Percentiles rank a stretch among this genome's conserved stretches.
Evolutionary conservation across 2,797 vertebrate genomes (phyloP).

Genomic region (Hipposideros larvatus): DNA sequence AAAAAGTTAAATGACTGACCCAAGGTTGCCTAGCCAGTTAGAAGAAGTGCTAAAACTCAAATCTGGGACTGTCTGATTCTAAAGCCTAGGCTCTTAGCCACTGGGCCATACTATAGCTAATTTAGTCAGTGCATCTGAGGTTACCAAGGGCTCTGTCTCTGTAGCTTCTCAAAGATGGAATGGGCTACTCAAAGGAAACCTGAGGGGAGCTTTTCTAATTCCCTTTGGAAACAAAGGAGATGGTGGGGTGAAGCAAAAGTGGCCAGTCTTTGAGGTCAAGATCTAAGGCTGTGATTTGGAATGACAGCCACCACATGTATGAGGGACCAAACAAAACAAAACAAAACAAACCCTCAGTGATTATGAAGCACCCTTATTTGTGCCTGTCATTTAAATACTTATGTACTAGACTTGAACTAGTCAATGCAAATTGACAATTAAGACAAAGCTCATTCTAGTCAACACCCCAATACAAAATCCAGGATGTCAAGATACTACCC

Average conservation of each 20-base stretch:
- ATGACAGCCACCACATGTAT: not conserved
- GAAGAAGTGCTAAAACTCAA: constrained; percentile 6
- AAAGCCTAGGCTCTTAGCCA: not conserved
- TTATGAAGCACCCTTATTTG: not conserved
- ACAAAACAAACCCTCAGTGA: not conserved
- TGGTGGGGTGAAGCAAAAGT: not conserved
- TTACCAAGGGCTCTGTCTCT: not conserved
- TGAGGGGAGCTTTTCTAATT: constrained; percentile 19
- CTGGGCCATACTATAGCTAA: too few species aligned
- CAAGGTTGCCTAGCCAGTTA: not conserved
- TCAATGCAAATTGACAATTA: not conserved
- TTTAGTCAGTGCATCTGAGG: not conserved
- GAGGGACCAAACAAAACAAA: not conserved
- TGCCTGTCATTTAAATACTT: not conserved
- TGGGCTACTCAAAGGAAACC: not conserved
- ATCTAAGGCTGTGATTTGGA: not conserved
- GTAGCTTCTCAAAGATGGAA: not conserved
- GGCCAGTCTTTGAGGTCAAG: not conserved
- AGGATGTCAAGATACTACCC: not conserved
- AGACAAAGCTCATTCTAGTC: constrained; percentile 1
- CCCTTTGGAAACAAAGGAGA: constrained; percentile 23
- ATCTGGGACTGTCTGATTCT: not conserved
- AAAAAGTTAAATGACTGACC: not conserved
- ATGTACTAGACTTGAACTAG: not conserved
- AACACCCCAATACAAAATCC: not conserved